Evolutionary conservation across 2,113 vertebrate genomes (phyloP), one percentile per base, ranked within the genome.

Genomic region (Eulemur macaco): DNA sequence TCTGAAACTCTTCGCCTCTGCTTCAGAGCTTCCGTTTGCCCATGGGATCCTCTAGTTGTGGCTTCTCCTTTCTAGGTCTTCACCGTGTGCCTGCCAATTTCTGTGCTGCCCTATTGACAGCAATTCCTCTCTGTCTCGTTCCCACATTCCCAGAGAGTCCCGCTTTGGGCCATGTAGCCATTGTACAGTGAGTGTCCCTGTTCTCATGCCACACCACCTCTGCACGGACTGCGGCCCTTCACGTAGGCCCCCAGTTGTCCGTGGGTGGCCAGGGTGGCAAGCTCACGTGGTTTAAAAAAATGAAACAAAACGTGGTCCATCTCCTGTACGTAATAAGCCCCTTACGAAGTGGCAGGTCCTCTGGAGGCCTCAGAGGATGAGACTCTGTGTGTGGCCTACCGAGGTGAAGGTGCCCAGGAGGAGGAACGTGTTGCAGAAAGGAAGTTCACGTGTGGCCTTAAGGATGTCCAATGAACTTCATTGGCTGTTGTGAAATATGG

Each of bases 1-100:
- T 56, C 25, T 74, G 66, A 63, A 29, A 74, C 74, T 15, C 69
- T 63, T 25, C 5, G 42, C 52, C 69, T 58, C 17, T 25, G 77
- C 77, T 34, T 37, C 58, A 42, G 58, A 25, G 31, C 29, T 42
- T 17, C 15, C 1, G 0, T 29, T 42, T 9, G 7, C 7, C 54
- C 9, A 5, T 6, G 15, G 6, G 9, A 21, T n/a, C n/a, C 1
- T 1, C 6, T 1, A 37, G 5, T 8, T 21, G 5, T 42, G 63
- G 78, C 34, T 71, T 64, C 4, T 29, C 0, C 50, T 54, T 66
- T 42, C 42, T 17, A 5, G 1, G 0, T 23, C 12, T 47, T 52
- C 50, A 80, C 23, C 12, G 31, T 0, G 8, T 5, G 9, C 34
- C 11, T 9, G 6, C 31, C 45, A 39, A 76, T 25, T 39, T 64